Evolutionary conservation across 1,140 invertebrate species (phyloP).

Genomic region (Drosophila fuyamai): DNA sequence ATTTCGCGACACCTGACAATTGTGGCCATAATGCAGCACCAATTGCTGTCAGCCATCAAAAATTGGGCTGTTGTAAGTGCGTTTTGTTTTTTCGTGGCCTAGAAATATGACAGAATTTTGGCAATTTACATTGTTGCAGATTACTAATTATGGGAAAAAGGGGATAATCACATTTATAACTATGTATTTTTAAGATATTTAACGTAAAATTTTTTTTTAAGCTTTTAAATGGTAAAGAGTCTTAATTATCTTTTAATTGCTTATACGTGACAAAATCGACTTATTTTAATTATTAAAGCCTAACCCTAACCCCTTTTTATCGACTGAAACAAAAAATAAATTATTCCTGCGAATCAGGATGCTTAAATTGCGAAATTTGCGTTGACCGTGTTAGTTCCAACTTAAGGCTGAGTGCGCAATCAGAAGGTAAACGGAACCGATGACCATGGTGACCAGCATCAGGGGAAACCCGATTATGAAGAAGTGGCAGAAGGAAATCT

Average conservation of each 20-base stretch:
- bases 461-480: conserved; percentile 90
- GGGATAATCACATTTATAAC: no score
- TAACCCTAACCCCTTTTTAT: no score
- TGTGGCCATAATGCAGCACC: conserved; percentile 69
- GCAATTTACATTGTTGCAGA: not conserved
- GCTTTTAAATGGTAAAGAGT: no score
- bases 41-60: conserved; percentile 65
- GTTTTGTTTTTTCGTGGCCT: conserved; percentile 38
- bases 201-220: no score
- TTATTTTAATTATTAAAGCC: no score
- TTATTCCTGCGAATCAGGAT: no score
- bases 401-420: conserved; percentile 87
- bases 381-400: conserved; percentile 85
- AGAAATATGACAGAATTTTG: conserved; percentile 48
- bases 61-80: conserved; percentile 38
- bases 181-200: no score
- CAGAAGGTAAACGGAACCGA: conserved; percentile 88
- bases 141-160: no score
- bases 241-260: no score
- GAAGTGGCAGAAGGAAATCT: conserved; percentile 87
- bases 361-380: no score
- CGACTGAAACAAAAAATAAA: no score
- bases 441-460: conserved; percentile 88
- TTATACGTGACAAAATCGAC: no score
- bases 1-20: conserved; percentile 74